Evolutionary conservation across 2,113 vertebrate species (phyloP).

Genomic region (Collichthys lucidus): DNA sequence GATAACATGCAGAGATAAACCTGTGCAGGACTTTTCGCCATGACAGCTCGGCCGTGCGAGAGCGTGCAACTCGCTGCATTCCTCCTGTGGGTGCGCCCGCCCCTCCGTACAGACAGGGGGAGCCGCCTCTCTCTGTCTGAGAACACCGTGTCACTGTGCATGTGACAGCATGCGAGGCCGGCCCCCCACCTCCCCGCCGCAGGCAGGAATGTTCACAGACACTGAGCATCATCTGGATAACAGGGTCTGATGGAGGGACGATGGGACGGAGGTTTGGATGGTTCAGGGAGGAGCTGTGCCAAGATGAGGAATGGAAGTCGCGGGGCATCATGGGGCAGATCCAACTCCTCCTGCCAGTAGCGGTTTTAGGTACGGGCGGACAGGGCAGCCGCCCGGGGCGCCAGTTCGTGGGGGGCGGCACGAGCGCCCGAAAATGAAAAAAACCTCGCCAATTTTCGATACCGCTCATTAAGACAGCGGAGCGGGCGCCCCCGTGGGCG

Average conservation of each 20-base stretch:
- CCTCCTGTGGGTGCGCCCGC: slow-evolving; percentile 53
- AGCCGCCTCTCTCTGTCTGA: slow-evolving; percentile 26
- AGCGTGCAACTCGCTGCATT: slow-evolving; percentile 44
- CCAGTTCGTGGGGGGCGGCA: too few species aligned
- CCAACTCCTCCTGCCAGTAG: slow-evolving; percentile 8
- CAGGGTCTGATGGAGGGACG: slow-evolving; percentile 31
- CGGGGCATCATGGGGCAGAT: slow-evolving; percentile 27
- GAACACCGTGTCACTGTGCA: slow-evolving; percentile 17
- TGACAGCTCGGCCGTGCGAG: slow-evolving; percentile 33
- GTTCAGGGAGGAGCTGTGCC: neutral
- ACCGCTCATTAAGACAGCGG: too few species aligned
- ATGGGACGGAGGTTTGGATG: slow-evolving; percentile 9
- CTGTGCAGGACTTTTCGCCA: slow-evolving; percentile 19
- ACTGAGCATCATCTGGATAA: slow-evolving; percentile 26
- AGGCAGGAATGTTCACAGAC: slow-evolving; percentile 62
- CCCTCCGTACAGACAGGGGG: slow-evolving; percentile 36
- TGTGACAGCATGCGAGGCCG: slow-evolving; percentile 50
- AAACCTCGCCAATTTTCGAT: too few species aligned
- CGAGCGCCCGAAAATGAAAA: too few species aligned
- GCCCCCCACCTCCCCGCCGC: neutral
- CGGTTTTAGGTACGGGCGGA: too few species aligned
- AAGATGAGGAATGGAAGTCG: slow-evolving; percentile 36
- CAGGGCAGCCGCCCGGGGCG: too few species aligned
- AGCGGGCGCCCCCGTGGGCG: too few species aligned
- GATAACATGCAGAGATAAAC: slow-evolving; percentile 17